Base-by-base conservation (phyloP, 2,113 vertebrate genomes). In the Sapajus apella region DNA sequence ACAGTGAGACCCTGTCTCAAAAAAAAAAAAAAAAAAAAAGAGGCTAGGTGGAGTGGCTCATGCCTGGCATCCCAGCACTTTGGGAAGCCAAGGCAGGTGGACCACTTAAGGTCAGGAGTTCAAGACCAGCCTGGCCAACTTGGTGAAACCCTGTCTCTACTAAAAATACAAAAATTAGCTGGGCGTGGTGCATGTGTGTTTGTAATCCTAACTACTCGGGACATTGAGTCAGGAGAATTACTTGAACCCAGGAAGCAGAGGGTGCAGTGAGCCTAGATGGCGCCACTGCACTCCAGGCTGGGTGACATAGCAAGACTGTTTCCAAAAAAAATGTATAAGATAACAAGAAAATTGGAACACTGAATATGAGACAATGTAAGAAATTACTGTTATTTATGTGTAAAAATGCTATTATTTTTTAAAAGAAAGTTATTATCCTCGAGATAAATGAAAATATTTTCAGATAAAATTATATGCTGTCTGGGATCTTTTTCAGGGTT, bases 381-480 rank as follows among this genome's bases (percentile, higher is more conserved):
- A 55, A 93, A 83, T 89, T 76, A 79, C 1, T 32, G 1, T 70
- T 70, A 91, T 95, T 95, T 76, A 95, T 27, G 17, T 82, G 20
- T 86, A 35, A 90, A 95, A 90, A 76, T 40, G 16, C 13, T 72
- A 52, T 66, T 58, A 32, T 76, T 87, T 85, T 85, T 86, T 3
- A 70, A 73, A 79, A 77, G 17, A 95, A 81, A 45, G 17, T 82
- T 96, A 50, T 84, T 79, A 83, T 90, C 66, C 85, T 83, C 92
- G 73, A 80, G 50, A 47, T 30, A 91, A 27, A 87, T 25, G 68
- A 68, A 85, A 93, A 20, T n/a, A 93, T 56, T 90, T 91, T 96
- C 94, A 95, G 40, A 94, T 81, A 87, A 92, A 95, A 37, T 81
- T 70, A 93, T 35, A 76, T 35, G 32, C 47, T 61, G 3, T 47